phyloP scores from a whole-genome alignment of 1,140 invertebrate species.

The Leptopilina boulardi region DNA sequence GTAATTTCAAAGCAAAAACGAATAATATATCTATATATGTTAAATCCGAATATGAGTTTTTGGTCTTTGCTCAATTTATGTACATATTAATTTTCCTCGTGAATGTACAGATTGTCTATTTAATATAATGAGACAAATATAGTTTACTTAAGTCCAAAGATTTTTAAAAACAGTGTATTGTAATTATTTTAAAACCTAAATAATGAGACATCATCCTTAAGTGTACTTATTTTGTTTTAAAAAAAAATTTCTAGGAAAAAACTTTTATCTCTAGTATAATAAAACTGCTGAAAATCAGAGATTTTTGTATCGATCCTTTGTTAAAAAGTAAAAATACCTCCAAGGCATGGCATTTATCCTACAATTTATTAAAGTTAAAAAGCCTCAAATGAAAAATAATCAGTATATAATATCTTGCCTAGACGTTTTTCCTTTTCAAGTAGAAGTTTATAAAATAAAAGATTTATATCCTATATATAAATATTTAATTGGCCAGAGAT shows the following conservation, averaged over 20 bases:
- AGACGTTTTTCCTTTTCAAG: neutral
- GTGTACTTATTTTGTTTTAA: neutral
- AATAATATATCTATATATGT: neutral
- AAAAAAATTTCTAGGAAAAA: neutral
- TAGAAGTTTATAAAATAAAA: neutral
- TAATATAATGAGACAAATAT: slow-evolving; percentile 15
- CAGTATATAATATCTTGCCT: neutral
- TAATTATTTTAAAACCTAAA: slow-evolving; percentile 15
- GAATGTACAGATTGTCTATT: slow-evolving; percentile 14
- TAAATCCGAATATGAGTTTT: neutral
- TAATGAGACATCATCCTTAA: neutral
- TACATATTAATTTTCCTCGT: slow-evolving; percentile 10
- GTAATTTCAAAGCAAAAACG: neutral
- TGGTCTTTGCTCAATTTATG: slow-evolving; percentile 13
- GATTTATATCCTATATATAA: neutral
- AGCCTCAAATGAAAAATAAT: neutral
- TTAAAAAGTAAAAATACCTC: slow-evolving; percentile 1
- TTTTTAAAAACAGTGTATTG: neutral
- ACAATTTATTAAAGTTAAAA: slow-evolving; percentile 2
- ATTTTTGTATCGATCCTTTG: neutral
- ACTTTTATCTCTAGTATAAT: neutral
- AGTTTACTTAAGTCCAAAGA: slow-evolving; percentile 17
- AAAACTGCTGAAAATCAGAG: neutral
- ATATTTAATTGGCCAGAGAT: too few species aligned
- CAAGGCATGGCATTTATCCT: neutral